These are phyloP conservation scores for Crepidodera aurea DNA, from an alignment of 2,888 invertebrate species.

Conservation along the genomic window DNA sequence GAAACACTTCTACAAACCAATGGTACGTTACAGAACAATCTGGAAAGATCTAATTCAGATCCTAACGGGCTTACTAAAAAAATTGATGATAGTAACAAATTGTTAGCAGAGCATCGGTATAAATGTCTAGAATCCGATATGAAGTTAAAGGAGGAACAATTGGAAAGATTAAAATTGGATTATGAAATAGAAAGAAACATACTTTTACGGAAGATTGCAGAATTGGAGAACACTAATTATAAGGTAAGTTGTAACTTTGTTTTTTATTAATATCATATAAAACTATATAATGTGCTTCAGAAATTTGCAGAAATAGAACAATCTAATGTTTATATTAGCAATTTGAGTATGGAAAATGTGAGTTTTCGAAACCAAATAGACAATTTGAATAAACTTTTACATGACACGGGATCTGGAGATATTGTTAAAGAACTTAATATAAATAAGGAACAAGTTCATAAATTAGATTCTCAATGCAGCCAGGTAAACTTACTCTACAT, in stretches of 20 bases:
- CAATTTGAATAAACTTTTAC: constrained; percentile 50
- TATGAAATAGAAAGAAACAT: constrained; percentile 29
- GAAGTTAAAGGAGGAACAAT: constrained; percentile 31
- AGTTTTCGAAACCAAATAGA: constrained; percentile 50
- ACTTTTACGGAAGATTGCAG: constrained; percentile 24
- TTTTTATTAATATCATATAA: constrained; percentile 11
- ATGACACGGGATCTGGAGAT: constrained; percentile 53
- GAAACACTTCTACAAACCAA: constrained; percentile 44
- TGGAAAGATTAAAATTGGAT: constrained; percentile 24
- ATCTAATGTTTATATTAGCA: constrained; percentile 43
- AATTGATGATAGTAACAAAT: constrained; percentile 38
- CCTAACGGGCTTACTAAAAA: constrained; percentile 41
- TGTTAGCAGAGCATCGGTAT: constrained; percentile 37
- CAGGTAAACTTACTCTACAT: constrained; percentile 40
- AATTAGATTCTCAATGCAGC: constrained; percentile 48
- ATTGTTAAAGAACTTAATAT: constrained; percentile 51
- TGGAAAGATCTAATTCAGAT: constrained; percentile 43
- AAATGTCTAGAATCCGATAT: constrained; percentile 40
- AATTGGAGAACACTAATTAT: constrained; percentile 32
- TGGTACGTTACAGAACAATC: constrained; percentile 44
- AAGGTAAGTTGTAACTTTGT: background rate
- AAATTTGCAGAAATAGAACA: constrained; percentile 48
- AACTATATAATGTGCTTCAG: constrained; percentile 15
- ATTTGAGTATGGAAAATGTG: constrained; percentile 49
- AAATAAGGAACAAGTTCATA: constrained; percentile 52